Evolutionary conservation across 2,888 invertebrate genomes (phyloP).

Genomic region (Cataglyphis cursor): DNA sequence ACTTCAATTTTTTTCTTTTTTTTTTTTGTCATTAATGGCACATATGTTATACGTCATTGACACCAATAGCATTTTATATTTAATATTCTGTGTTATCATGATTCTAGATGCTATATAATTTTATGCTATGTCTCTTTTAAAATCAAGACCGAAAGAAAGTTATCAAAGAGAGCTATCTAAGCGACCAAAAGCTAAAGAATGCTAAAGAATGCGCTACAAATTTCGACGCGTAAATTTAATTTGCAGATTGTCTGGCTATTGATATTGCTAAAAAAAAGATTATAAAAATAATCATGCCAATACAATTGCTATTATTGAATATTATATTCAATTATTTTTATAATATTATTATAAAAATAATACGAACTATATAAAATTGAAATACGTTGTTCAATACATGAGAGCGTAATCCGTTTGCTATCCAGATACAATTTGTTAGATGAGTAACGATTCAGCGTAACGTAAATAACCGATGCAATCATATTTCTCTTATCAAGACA

Average conservation of each 20-base stretch:
- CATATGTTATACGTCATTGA: not conserved
- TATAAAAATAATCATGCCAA: not conserved
- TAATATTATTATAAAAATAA: too few species aligned
- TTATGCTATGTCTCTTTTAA: not conserved
- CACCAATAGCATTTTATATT: not conserved
- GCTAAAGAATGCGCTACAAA: not conserved
- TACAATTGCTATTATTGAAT: not conserved
- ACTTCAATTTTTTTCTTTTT: not conserved
- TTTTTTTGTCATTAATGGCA: not conserved
- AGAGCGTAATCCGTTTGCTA: not conserved
- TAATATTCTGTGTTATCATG: not conserved
- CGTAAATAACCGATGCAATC: not conserved
- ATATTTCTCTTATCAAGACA: slow-evolving; percentile 5
- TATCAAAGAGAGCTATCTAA: not conserved
- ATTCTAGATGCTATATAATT: not conserved
- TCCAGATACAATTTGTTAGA: not conserved
- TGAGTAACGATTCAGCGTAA: not conserved
- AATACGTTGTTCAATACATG: not conserved
- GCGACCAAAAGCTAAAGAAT: not conserved
- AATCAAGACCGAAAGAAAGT: not conserved
- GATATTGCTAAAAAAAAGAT: not conserved
- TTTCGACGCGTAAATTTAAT: not conserved
- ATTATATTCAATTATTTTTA: too few species aligned
- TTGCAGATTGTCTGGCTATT: not conserved
- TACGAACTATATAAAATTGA: not conserved